Conservation (phyloP, 1,140 invertebrate species). For the Gryon sp. region DNA sequence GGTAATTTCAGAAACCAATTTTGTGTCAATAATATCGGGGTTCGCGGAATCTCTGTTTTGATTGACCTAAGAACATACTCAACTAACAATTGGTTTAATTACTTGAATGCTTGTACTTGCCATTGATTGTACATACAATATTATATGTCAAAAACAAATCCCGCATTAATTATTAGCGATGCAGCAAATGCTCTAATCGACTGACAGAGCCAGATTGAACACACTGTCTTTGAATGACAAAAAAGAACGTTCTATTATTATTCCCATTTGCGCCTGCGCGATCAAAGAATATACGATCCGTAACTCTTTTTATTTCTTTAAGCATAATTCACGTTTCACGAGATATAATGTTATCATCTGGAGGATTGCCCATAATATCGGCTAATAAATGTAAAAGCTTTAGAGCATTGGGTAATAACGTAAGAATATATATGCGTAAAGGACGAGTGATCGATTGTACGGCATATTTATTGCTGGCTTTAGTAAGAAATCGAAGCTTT, state of each 20-base stretch:
- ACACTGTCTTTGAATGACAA: neutral
- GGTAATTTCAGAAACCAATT: slow-evolving; percentile 44
- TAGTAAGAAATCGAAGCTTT: slow-evolving; percentile 19
- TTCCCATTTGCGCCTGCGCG: neutral
- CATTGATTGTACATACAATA: slow-evolving; percentile 3
- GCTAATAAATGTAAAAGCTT: slow-evolving; percentile 42
- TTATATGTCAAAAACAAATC: slow-evolving; percentile 14
- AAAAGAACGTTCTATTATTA: neutral
- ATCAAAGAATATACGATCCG: slow-evolving; percentile 8
- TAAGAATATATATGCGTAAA: slow-evolving; percentile 34
- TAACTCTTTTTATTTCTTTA: slow-evolving; percentile 27
- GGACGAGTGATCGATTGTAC: slow-evolving; percentile 19
- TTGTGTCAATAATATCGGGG: slow-evolving; percentile 39
- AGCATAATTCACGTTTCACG: slow-evolving; percentile 17
- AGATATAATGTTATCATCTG: slow-evolving; percentile 40
- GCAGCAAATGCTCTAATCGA: too few relatives aligned
- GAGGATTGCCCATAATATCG: slow-evolving; percentile 44
- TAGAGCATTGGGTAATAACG: slow-evolving; percentile 42
- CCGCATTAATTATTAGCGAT: slow-evolving; percentile 1
- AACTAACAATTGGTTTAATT: slow-evolving; percentile 35
- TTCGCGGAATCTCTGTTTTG: slow-evolving; percentile 27
- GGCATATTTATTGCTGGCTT: slow-evolving; percentile 21
- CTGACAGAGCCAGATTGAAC: neutral
- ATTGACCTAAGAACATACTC: slow-evolving; percentile 34
- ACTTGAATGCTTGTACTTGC: slow-evolving; percentile 6